Evolutionary conservation across 2,113 vertebrate species (phyloP), one percentile per base, ranked within the genome.

Genomic region (Myiopsitta monachus): DNA sequence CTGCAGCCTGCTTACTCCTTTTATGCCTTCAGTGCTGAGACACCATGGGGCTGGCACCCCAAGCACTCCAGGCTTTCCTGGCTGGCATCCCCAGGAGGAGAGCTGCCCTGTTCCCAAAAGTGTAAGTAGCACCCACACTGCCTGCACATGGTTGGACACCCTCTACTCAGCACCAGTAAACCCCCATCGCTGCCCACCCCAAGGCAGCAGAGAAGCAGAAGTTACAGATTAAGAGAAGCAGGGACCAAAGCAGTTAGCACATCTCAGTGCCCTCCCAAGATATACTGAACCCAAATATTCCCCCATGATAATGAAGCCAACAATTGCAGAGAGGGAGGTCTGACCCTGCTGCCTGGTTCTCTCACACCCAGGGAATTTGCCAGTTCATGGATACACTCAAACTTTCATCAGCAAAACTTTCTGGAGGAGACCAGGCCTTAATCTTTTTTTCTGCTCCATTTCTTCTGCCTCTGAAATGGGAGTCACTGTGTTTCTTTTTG

Each of bases 371-470:
- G 49, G 64, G 64, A 88, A 90, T 96, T 78, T 74, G 33, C n/a
- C 55, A 88, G 64, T 67, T 84, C 61, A 51, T 61, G 47, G 39
- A 87, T 67, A 46, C 28, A 51, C 61, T 88, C 64, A 63, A 88
- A 91, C 33, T 87, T 94, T 26, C 5, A 1, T 59, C 88, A 75
- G 80, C 19, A 90, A 87, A 96, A 94, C 26, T 94, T 95, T 81
- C 64, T 33, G 33, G 39, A 72, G 46, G 27, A 94, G 36, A 38
- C 27, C 30, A 63, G 80, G 83, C 75, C 69, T 75, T 88, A 74
- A 92, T 94, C 51, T 94, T 84, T 78, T 73, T 91, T 94, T 91
- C 95, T 94, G 83, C 87, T 95, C 73, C 73, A 89, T 95, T 97
- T 96, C 73, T 94, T 24, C n/a, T 83, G 61, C 51, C 47, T 91